Evolutionary conservation across 2,797 vertebrate genomes (phyloP).

Genomic region (Myripristis jacobus): DNA sequence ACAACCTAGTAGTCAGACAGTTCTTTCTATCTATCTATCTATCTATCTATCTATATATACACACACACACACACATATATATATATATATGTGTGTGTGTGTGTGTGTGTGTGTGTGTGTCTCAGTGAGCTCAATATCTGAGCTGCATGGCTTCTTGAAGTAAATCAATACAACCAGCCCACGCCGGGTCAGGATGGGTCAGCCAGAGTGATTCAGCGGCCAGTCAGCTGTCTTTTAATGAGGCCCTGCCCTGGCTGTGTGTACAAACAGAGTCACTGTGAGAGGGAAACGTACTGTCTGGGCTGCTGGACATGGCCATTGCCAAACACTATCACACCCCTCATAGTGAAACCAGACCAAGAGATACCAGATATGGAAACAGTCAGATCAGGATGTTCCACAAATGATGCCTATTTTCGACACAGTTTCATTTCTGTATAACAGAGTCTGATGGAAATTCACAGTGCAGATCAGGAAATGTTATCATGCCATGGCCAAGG

Average conservation of each 20-base stretch:
- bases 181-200: slow-evolving; percentile 12
- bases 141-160: slow-evolving; percentile 19
- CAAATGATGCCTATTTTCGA: slow-evolving; percentile 68
- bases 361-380: slow-evolving; percentile 68
- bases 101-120: not conserved
- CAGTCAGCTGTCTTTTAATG: slow-evolving; percentile 24
- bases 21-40: too few species aligned
- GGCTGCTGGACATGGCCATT: slow-evolving; percentile 37
- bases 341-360: slow-evolving; percentile 81
- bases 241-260: slow-evolving; percentile 8
- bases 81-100: too few species aligned
- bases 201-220: slow-evolving; percentile 15
- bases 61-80: not conserved
- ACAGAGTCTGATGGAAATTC: slow-evolving; percentile 50
- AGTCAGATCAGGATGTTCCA: slow-evolving; percentile 70
- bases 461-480: slow-evolving; percentile 52
- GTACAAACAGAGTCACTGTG: slow-evolving; percentile 51
- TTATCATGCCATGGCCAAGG: not conserved
- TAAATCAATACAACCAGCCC: slow-evolving; percentile 47
- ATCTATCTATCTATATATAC: slow-evolving; percentile 16
- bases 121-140: slow-evolving; percentile 48
- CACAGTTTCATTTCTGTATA: slow-evolving; percentile 77
- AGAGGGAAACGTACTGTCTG: slow-evolving; percentile 69
- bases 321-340: slow-evolving; percentile 54
- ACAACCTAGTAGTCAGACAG: not conserved